These are phyloP conservation scores for Agonum fuliginosum DNA, from an alignment of 2,888 invertebrate genomes.

Conservation along the genomic window DNA sequence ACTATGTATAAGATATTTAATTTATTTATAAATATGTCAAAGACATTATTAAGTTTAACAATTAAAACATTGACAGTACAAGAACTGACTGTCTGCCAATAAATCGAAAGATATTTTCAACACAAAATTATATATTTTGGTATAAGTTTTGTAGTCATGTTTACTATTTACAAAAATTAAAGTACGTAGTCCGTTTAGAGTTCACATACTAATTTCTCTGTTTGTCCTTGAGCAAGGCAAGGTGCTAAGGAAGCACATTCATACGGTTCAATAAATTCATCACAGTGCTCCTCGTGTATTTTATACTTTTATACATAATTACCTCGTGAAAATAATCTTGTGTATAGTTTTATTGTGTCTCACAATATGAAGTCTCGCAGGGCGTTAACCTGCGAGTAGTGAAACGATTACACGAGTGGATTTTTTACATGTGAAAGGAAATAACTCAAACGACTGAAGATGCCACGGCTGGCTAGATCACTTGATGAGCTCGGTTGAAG, in stretches of 20 bases:
- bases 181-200: no score
- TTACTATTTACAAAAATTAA: no score
- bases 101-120: no score
- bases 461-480: conserved; percentile 13
- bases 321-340: not conserved
- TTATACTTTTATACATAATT: conserved; percentile 34
- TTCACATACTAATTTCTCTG: no score
- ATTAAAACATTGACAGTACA: no score
- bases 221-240: conserved; percentile 1
- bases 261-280: conserved; percentile 36
- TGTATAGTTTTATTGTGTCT: conserved; percentile 33
- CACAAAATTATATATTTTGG: no score
- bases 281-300: not conserved
- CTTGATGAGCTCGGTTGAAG: not conserved
- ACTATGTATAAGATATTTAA: no score
- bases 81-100: no score
- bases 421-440: conserved; percentile 45
- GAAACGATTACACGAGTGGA: not conserved
- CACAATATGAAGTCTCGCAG: not conserved
- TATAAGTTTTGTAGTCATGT: no score
- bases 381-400: not conserved
- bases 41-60: no score
- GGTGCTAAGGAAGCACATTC: conserved; percentile 2
- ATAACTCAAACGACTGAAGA: conserved; percentile 15
- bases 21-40: no score